Base-by-base conservation (phyloP, 2,888 invertebrate species). In the Pandemis cinnamomeana region DNA sequence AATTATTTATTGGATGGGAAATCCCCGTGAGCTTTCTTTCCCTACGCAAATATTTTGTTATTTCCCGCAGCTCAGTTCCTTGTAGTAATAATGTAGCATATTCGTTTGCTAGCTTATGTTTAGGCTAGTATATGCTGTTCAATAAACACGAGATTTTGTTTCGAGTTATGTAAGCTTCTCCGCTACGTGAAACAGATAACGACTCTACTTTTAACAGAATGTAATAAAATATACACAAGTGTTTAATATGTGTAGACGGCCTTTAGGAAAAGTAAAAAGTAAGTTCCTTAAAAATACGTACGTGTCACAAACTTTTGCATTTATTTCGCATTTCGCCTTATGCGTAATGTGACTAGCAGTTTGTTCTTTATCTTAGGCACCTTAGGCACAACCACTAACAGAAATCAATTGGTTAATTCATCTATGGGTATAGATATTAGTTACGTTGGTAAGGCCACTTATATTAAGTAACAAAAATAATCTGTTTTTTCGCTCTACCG, bases 11-110 rank as follows among this genome's bases (percentile, higher is more conserved):
- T 48, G n/a, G 41, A 42, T 27, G 53, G 72, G 58, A 44, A 67
- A 48, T 68, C 62, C 68, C 72, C 58, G 58, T 41, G 55, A 63
- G 72, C 72, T 72, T 72, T 72, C 67, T 67, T 66, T 48, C 11
- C 46, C 11, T 11, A 46, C 48, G 36, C 41, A 20, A 66, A 51
- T 60, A 48, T 60, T 67, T 48, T 60, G 66, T 60, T 64, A n/a
- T 71, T 71, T 71, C 71, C 66, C 46, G 48, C 27, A 41, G 15
- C 55, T 2, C 13, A 64, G 58, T 48, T 41, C 36, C 53, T 46
- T 27, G 7, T 53, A 63, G 27, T 63, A n/a, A 70, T 55, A 55
- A 55, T 27, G 20, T 55, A 55, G 15, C 20, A n/a, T 20, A 55
- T 15, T 20, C 27, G 27, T 58, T 20, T 55, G 7, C 20, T 55